Percentiles rank a stretch among this genome's conserved stretches.
Conservation (phyloP, 2,113 vertebrate species). For the Pontoporia blainvillei region DNA sequence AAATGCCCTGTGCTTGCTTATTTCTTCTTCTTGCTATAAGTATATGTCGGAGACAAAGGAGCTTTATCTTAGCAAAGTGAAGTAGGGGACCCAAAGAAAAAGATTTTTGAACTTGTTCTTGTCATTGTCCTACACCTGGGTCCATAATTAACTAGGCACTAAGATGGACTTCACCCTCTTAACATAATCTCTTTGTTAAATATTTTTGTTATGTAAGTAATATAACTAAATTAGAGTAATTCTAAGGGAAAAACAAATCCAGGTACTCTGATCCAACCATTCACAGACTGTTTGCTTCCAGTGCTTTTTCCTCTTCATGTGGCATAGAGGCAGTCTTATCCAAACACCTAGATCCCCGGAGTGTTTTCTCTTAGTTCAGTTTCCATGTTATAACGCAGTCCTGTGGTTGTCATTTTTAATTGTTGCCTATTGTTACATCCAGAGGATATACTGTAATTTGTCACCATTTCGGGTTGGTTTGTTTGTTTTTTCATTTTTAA, state of each 20-base stretch:
- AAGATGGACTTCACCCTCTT: not conserved
- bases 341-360: not conserved
- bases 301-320: not conserved
- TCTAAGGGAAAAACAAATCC: not conserved
- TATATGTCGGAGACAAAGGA: not conserved
- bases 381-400: not conserved
- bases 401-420: not conserved
- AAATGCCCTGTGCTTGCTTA: not conserved
- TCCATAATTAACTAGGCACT: not conserved
- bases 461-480: not conserved
- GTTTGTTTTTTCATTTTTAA: not conserved
- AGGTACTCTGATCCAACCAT: not conserved
- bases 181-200: not conserved
- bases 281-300: not conserved
- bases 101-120: not conserved
- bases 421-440: too few relatives aligned
- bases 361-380: not conserved
- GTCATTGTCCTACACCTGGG: not conserved
- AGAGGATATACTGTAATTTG: not conserved
- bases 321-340: not conserved
- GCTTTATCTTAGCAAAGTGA: not conserved
- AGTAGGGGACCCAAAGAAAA: not conserved
- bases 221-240: not conserved
- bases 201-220: not conserved
- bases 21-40: not conserved